Base-by-base conservation (phyloP, 2,888 invertebrate species). In the Xanthostigma xanthostigma region DNA sequence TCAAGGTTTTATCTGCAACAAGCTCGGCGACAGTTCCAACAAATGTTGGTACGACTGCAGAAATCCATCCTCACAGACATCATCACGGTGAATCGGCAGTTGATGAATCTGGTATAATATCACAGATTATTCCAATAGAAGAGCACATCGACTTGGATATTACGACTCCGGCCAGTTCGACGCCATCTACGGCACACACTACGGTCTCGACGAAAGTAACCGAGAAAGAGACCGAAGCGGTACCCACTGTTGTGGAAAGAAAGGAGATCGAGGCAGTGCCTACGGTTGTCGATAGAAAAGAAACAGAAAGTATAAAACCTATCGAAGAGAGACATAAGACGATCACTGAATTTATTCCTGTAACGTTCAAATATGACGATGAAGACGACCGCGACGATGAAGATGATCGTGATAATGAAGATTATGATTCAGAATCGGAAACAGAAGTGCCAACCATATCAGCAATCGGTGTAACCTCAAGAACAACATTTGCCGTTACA, bases 41-140 rank as follows among this genome's bases (percentile, higher is more conserved):
- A n/a, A 41, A 41, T 36, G 41, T 14, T 14, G 36, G 40, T 33
- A 45, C 49, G 3, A 46, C 46, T 33, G 9, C 34, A n/a, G 37
- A 42, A 12, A 13, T 36, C 10, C 70, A 70, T 59, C 68, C 65
- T 9, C 70, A 71, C 55, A 59, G 71, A 44, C 71, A 72, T 55
- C 67, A 70, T 55, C 69, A 70, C 57, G 68, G 70, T n/a, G 65
- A 69, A 57, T 5, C 12, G 13, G 36, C 37, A 27, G 41, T 41
- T 41, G 40, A 40, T 11, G 27, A 27, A 27, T 27, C 27, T 27
- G 27, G 27, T 27, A 27, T 27, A 27, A 27, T 27, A 27, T 27
- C 27, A 27, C 27, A 27, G 34, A 43, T 48, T 13, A 43, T 35
- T 13, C 48, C 48, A 17, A 48, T 48, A 33, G 43, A 33, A 27